Base-by-base conservation (phyloP, 2,113 vertebrate species). In the Lasiurus borealis region DNA sequence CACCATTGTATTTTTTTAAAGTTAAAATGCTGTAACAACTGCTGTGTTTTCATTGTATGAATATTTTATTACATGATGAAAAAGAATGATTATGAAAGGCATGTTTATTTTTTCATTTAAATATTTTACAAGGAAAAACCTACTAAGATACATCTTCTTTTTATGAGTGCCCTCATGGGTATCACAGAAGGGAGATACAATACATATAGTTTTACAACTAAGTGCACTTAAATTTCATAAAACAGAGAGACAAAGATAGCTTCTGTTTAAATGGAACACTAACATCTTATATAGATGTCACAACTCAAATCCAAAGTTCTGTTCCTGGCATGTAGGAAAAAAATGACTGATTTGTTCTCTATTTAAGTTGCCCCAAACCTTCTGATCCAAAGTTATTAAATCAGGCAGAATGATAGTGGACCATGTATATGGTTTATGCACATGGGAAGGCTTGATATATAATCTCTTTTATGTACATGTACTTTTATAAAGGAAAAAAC, bases 91-190 rank as follows among this genome's bases (percentile, higher is more conserved):
- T 94, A 72, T 86, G 66, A 50, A 96, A 97, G 93, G 46, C 95
- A 97, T 81, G 82, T 75, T 66, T 92, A 93, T 91, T 97, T 85
- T 98, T 98, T 96, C 84, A 94, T 93, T 94, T 95, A 98, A 98
- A 96, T 98, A 97, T 96, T 98, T 97, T 97, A 95, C 90, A 97
- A 97, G 89, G 83, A 96, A 98, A 96, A 95, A 34, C 87, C 96
- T 86, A 95, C 69, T 78, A 90, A 93, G 90, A 86, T 97, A 25
- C 46, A 94, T 97, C 69, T 97, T 97, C 93, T 97, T 98, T 97
- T 97, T 96, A 78, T 90, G 95, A 31, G 48, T 96, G 36, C 93
- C 90, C 78, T 91, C 29, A 93, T 97, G 97, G 31, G 85, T 77
- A 66, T 90, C 95, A 85, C 93, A 96, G 95, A 97, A 97, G 94